Base-by-base conservation (phyloP, 2,113 vertebrate species). In the Cranoglanis bouderius region DNA sequence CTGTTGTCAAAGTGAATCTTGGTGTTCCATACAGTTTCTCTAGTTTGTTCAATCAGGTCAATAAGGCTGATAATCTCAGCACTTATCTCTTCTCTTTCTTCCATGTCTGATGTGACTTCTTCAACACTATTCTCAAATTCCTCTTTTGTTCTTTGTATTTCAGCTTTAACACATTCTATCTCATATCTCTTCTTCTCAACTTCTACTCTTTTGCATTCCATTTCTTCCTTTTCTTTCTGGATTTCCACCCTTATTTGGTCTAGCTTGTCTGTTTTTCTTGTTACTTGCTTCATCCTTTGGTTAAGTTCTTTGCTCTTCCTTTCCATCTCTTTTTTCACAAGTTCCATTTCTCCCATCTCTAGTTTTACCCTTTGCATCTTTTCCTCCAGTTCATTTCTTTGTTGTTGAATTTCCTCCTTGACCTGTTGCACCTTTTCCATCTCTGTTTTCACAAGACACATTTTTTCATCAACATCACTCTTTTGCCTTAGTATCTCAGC, bases 311-410 rank as follows among this genome's bases (percentile, higher is more conserved):
- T 90, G 51, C 63, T 85, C 29, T 91, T 88, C 43, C 82, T 80
- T 57, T 89, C 89, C 82, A 93, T 81, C 82, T 92, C 92, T 88
- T 86, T 89, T 90, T 90, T 90, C 51, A 88, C 85, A 43, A 92
- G 77, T 55, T 92, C 91, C 85, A 93, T 89, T 82, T 91, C 88
- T 85, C 29, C 82, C 38, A 88, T 90, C 29, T 93, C 90, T 43
- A 72, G 67, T 72, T 90, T 90, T 49, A 83, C 75, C 49, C 80
- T 85, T 18, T 88, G 82, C 80, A 87, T 87, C 57, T 53, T 92
- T 80, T 82, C 85, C 14, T 91, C 92, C 51, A 88, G 35, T 51
- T 91, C 90, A 55, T 89, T 59, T 90, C 43, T 91, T 77, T 92
- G 88, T 83, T 65, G 85, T 83, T 91, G 82, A 85, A 92, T 85